phyloP scores from a whole-genome alignment of 2,797 vertebrate species.

The Rhadinocentrus ornatus region DNA sequence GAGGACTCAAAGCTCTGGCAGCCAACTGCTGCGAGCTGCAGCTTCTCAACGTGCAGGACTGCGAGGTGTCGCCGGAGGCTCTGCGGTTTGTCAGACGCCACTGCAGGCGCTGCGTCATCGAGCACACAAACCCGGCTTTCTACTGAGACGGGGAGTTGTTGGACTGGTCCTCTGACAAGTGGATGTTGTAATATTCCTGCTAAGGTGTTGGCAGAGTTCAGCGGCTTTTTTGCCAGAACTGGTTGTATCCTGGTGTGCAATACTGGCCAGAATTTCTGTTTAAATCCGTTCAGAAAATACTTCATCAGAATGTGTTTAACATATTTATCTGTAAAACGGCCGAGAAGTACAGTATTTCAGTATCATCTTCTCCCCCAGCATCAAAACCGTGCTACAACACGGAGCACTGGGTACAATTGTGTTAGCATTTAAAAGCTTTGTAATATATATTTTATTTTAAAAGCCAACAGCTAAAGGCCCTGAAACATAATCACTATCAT shows the following conservation, averaged over 20 bases:
- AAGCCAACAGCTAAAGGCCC: slow-evolving; percentile 42
- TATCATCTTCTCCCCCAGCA: slow-evolving; percentile 28
- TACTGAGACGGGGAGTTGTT: slow-evolving; percentile 83
- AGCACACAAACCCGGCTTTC: slow-evolving; percentile 98
- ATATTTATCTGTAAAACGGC: slow-evolving; percentile 76
- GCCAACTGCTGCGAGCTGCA: slow-evolving; percentile 97
- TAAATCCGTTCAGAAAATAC: slow-evolving; percentile 50
- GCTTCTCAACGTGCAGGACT: slow-evolving; percentile 98
- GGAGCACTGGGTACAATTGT: slow-evolving; percentile 72
- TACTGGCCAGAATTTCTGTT: slow-evolving; percentile 56
- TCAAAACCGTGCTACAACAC: slow-evolving; percentile 57
- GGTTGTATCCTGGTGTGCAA: slow-evolving; percentile 69
- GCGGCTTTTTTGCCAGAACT: slow-evolving; percentile 40
- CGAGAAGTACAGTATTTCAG: slow-evolving; percentile 56
- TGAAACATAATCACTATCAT: slow-evolving; percentile 51
- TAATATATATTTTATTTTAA: slow-evolving; percentile 52
- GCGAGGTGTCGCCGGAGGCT: slow-evolving; percentile 94
- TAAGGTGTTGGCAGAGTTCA: slow-evolving; percentile 44
- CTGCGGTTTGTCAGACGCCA: slow-evolving; percentile 94
- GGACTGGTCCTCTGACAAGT: slow-evolving; percentile 65
- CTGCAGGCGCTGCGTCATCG: slow-evolving; percentile 96
- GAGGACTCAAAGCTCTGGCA: slow-evolving; percentile 93
- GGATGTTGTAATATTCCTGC: slow-evolving; percentile 73
- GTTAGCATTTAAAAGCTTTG: slow-evolving; percentile 56
- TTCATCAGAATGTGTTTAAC: slow-evolving; percentile 78